Evolutionary conservation across 2,797 vertebrate genomes (phyloP), one percentile per base, ranked within the genome.

Genomic region (Microtus californicus): DNA sequence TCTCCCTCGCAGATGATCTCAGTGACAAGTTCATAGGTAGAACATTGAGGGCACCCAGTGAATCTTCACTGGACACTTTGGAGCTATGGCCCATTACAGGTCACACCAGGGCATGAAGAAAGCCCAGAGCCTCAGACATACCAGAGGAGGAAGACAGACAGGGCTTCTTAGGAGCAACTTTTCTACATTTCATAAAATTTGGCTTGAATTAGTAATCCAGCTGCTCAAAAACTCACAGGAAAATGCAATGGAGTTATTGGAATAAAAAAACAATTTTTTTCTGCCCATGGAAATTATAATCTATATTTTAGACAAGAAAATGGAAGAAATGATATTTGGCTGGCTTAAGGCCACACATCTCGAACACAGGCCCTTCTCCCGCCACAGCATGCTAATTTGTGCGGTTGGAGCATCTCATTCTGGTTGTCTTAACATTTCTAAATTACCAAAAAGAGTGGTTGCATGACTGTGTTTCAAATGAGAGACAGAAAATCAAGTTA

Each of bases 401-500:
- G 14, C 56, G 56, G 25, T 27, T 51, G 15, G 45, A 82, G 34
- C 56, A 76, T 34, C 14, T 63, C 40, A 65, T 67, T 90, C 59
- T 4, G 4, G 63, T 83, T 34, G 4, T 86, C 45, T 37, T 67
- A 56, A 95, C 48, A 63, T 87, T 91, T 71, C 86, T 59, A 93
- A 95, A 90, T 86, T 54, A 92, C 48, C 15, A 65, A 79, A 91
- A 37, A 96, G 17, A 81, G 81, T 74, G 15, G 45, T 63, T 92
- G 21, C 45, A 82, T 89, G 95, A 40, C 11, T 81, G 31, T 81
- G 79, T 93, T 92, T 95, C 90, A 92, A 95, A 92, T 56, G 61
- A 94, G 92, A 59, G 56, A 11, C 56, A 31, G 51, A 94, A 95
- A 96, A 74, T 78, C 54, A 83, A 80, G 51, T 48, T 71, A 69